Conservation (phyloP, 2,888 invertebrate genomes). For the Synanthedon tipuliformis region DNA sequence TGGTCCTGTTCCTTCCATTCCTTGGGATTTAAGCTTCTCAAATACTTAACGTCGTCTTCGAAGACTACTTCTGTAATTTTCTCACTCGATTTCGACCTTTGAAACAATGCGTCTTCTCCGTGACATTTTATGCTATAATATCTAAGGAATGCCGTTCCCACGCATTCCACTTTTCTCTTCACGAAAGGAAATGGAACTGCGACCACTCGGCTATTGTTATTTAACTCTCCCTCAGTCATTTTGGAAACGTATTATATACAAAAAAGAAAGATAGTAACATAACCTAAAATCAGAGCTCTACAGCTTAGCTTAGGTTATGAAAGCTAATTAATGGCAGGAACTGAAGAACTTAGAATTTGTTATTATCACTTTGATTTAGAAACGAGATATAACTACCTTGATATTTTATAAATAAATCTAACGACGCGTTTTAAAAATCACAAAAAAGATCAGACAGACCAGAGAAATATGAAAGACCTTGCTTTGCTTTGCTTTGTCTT, state of each 20-base stretch:
- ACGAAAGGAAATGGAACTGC: conserved; percentile 41
- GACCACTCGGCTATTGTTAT: conserved; percentile 34
- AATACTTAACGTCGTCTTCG: conserved; percentile 82
- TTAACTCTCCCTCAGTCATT: conserved; percentile 52
- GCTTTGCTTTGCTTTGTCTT: too few relatives aligned
- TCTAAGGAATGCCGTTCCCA: conserved; percentile 59
- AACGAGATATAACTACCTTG: too few relatives aligned
- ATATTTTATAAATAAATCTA: too few relatives aligned
- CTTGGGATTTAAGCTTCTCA: conserved; percentile 91
- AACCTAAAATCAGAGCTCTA: conserved; percentile 42
- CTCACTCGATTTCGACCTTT: conserved; percentile 49
- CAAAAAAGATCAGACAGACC: too few relatives aligned
- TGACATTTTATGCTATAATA: conserved; percentile 63
- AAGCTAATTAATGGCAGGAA: conserved; percentile 5
- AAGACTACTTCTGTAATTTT: conserved; percentile 56
- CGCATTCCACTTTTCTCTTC: conserved; percentile 62
- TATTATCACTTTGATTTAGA: too few relatives aligned
- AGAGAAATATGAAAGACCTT: too few relatives aligned
- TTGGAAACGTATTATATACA: conserved; percentile 31
- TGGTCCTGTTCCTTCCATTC: conserved; percentile 99
- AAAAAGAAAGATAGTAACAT: conserved; percentile 53
- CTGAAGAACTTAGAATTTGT: not conserved
- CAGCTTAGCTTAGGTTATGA: conserved; percentile 16
- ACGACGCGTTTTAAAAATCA: too few relatives aligned
- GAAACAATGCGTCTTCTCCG: conserved; percentile 53